These are phyloP conservation scores for Yponomeuta cagnagella DNA, from an alignment of 2,888 invertebrate species.

Conservation along the genomic window DNA sequence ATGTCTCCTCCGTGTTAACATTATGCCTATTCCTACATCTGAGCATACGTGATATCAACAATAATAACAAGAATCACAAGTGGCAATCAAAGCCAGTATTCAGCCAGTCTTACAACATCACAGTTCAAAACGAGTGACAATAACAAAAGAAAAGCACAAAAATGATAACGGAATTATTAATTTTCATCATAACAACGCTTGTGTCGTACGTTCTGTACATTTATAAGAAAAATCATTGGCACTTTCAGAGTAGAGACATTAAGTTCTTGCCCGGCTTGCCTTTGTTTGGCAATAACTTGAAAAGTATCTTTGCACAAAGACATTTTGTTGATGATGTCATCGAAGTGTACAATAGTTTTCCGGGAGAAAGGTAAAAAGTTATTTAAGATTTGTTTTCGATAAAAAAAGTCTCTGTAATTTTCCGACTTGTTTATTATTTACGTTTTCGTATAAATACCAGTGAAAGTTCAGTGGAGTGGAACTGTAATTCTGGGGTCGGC, in stretches of 20 bases:
- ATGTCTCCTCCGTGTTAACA: too few species aligned
- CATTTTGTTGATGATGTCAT: constrained; percentile 46
- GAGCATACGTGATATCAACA: neutral
- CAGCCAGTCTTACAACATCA: neutral
- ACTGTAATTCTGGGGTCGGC: too few species aligned
- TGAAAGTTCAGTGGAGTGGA: too few species aligned
- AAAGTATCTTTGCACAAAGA: constrained; percentile 31
- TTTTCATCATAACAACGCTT: constrained; percentile 39
- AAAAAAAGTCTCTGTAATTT: neutral
- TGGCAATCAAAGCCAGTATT: neutral
- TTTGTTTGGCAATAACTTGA: constrained; percentile 46
- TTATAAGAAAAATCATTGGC: constrained; percentile 36
- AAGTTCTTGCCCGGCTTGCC: constrained; percentile 47
- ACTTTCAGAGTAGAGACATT: constrained; percentile 38
- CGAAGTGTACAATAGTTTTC: constrained; percentile 45
- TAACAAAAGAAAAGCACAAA: constrained; percentile 18
- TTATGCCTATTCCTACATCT: neutral
- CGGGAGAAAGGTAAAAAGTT: constrained; percentile 41
- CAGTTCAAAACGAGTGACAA: neutral
- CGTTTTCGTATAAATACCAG: too few species aligned
- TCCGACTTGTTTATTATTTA: too few species aligned
- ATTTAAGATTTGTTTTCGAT: neutral
- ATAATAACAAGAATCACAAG: neutral
- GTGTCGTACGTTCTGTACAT: constrained; percentile 36
- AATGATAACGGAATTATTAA: constrained; percentile 50